phyloP scores from a whole-genome alignment of 1,140 invertebrate genomes.

The Pectinophora gossypiella region DNA sequence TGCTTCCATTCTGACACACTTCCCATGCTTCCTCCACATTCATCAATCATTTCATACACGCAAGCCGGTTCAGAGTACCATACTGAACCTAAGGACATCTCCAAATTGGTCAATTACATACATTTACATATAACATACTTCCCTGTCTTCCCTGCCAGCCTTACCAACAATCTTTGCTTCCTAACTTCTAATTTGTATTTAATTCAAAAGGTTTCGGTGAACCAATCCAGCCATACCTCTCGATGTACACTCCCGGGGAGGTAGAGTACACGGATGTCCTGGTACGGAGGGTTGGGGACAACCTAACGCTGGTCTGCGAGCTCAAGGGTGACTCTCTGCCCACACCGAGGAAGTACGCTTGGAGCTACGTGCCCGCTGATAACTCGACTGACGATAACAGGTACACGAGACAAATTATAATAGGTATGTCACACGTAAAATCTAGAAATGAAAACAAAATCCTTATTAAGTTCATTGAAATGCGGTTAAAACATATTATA shows the following conservation, averaged over 20 bases:
- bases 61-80: no score
- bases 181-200: not conserved
- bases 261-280: conserved; percentile 52
- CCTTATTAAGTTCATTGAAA: no score
- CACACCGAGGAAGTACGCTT: conserved; percentile 33
- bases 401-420: no score
- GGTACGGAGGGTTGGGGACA: conserved; percentile 41
- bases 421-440: no score
- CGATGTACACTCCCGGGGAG: conserved; percentile 46
- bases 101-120: no score
- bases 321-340: conserved; percentile 31
- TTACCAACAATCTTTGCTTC: not conserved
- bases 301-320: conserved; percentile 51
- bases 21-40: no score
- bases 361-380: conserved; percentile 43
- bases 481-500: no score
- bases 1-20: no score
- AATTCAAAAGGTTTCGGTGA: conserved; percentile 33
- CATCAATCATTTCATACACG: no score
- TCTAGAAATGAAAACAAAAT: no score
- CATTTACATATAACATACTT: not conserved
- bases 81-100: no score
- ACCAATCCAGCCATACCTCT: conserved; percentile 27
- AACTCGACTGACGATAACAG: not conserved
- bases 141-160: not conserved